These are phyloP conservation scores for Melipona beecheii DNA, from an alignment of 2,888 invertebrate genomes.

Conservation along the genomic window DNA sequence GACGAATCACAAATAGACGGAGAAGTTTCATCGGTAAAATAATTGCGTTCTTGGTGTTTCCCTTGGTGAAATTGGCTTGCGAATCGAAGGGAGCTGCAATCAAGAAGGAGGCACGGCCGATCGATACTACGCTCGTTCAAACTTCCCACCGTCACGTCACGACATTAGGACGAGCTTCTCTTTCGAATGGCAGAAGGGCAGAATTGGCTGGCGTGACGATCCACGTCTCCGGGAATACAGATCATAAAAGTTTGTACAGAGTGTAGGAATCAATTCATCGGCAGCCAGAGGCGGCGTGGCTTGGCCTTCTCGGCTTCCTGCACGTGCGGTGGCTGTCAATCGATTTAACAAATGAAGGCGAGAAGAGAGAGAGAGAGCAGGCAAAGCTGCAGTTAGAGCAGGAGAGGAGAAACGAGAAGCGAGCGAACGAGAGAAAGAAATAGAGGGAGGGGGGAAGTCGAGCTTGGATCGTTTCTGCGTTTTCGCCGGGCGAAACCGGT, in stretches of 20 bases:
- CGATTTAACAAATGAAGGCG: conserved; percentile 50
- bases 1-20: background rate
- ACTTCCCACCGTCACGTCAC: background rate
- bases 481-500: conserved; percentile 32
- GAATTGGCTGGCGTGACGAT: background rate
- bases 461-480: conserved; percentile 49
- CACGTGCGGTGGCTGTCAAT: conserved; percentile 27
- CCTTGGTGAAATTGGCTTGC: background rate
- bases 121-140: background rate
- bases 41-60: background rate
- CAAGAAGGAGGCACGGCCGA: background rate
- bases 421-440: conserved; percentile 12
- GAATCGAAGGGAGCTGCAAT: background rate
- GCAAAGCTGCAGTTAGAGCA: background rate
- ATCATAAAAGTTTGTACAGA: conserved; percentile 15
- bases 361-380: conserved; percentile 5
- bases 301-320: conserved; percentile 1
- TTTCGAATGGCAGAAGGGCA: background rate
- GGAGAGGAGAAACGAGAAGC: background rate
- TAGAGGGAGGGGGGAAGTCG: background rate
- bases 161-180: conserved; percentile 5
- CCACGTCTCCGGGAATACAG: conserved; percentile 11
- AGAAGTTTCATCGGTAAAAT: background rate
- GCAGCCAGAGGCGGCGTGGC: background rate
- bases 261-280: conserved; percentile 42